A percentile compares a stretch with the other conserved stretches of the same genome.
These are phyloP conservation scores for Lasioglossum figueresi DNA, from an alignment of 2,888 invertebrate genomes.

Conservation along the genomic window DNA sequence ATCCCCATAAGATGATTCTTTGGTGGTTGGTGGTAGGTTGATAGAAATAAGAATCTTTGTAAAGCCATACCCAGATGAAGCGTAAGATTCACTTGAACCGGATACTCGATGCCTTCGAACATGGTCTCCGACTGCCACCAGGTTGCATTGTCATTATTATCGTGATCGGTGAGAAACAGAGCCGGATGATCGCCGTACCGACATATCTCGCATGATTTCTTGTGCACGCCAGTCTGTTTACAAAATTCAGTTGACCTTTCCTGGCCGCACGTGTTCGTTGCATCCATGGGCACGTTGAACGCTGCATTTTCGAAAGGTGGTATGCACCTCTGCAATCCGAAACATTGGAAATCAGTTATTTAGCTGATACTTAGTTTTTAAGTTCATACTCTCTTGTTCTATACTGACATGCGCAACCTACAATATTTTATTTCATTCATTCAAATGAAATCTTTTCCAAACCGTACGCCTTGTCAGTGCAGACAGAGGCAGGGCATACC, in stretches of 20 bases:
- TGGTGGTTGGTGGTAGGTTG: too few relatives aligned
- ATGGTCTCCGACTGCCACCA: slow-evolving; percentile 99
- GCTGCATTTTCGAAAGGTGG: slow-evolving; percentile 99
- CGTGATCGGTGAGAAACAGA: slow-evolving; percentile 93
- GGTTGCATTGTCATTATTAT: slow-evolving; percentile 94
- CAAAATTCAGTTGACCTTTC: slow-evolving; percentile 92
- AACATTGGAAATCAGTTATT: not conserved
- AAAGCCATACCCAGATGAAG: slow-evolving; percentile 89
- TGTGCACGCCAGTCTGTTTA: slow-evolving; percentile 93
- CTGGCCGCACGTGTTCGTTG: slow-evolving; percentile 98
- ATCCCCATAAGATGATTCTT: not conserved
- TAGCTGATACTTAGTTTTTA: too few relatives aligned
- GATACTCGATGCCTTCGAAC: slow-evolving; percentile 96
- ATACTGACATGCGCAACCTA: not conserved
- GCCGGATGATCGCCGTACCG: slow-evolving; percentile 88
- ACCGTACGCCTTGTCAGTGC: too few relatives aligned
- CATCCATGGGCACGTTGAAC: slow-evolving; percentile 94
- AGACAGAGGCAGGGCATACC: too few relatives aligned
- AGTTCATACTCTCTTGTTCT: not conserved
- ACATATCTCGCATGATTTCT: slow-evolving; percentile 93
- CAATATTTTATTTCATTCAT: not conserved
- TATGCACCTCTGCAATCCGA: slow-evolving; percentile 91
- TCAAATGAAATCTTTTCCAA: too few relatives aligned
- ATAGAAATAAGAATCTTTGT: not conserved
- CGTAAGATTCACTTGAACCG: slow-evolving; percentile 96